Conservation (phyloP, 2,797 vertebrate genomes). For the Aselliscus stoliczkanus region DNA sequence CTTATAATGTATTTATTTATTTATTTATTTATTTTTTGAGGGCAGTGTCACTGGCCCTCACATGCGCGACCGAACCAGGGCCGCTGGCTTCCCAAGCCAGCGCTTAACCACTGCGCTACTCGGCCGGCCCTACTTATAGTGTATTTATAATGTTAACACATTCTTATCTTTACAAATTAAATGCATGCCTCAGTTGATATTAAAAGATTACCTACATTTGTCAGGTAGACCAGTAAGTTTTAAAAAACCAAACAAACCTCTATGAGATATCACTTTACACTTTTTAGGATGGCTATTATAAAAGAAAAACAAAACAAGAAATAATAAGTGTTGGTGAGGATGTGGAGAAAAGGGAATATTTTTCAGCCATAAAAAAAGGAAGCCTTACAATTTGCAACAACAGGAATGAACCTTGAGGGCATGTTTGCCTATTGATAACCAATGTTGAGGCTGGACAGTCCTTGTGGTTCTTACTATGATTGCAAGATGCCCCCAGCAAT, state of each 20-base stretch:
- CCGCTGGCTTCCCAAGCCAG: too few species aligned
- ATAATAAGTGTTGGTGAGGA: neutral
- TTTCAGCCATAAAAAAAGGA: neutral
- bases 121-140: too few species aligned
- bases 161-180: constrained; percentile 19
- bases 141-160: neutral
- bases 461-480: neutral
- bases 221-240: neutral
- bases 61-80: too few species aligned
- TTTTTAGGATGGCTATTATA: neutral
- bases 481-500: neutral
- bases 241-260: neutral
- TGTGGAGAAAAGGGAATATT: neutral
- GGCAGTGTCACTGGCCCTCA: too few species aligned
- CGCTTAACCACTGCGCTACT: too few species aligned
- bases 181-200: neutral
- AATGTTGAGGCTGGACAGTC: neutral
- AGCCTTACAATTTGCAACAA: neutral
- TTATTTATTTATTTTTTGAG: too few species aligned
- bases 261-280: neutral
- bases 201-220: neutral
- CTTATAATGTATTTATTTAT: too few species aligned
- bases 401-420: neutral
- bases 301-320: neutral
- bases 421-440: neutral